Conservation (phyloP, 2,797 vertebrate genomes). For the Hydrophis major region DNA sequence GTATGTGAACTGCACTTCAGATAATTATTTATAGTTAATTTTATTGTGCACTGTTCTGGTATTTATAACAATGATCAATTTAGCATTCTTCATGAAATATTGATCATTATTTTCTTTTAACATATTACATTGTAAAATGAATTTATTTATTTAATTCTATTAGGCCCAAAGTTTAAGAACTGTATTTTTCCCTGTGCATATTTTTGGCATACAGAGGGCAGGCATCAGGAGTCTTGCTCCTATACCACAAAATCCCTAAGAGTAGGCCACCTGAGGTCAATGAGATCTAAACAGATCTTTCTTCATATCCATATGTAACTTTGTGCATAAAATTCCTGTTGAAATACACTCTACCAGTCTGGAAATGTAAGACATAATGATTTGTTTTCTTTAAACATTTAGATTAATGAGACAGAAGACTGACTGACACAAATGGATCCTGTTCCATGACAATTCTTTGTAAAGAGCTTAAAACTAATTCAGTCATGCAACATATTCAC, state of each 20-base stretch:
- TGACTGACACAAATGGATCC: constrained; percentile 25
- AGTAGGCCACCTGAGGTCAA: not conserved
- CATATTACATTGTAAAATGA: not conserved
- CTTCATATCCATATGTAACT: not conserved
- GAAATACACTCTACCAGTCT: constrained; percentile 5
- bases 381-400: constrained; percentile 41
- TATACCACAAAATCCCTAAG: not conserved
- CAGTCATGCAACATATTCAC: constrained; percentile 36
- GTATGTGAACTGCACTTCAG: not conserved
- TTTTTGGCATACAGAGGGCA: not conserved
- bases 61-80: not conserved
- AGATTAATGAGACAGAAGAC: constrained; percentile 12
- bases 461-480: constrained; percentile 29
- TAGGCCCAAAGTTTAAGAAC: not conserved
- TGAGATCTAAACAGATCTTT: not conserved
- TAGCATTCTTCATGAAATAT: not conserved
- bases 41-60: not conserved
- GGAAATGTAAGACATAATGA: constrained; percentile 19
- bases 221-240: not conserved
- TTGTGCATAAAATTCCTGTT: not conserved
- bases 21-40: not conserved
- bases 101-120: not conserved
- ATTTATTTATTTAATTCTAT: not conserved
- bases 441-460: constrained; percentile 29
- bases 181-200: not conserved